phyloP scores from a whole-genome alignment of 2,113 vertebrate species.

The Dolichotis patagonum region DNA sequence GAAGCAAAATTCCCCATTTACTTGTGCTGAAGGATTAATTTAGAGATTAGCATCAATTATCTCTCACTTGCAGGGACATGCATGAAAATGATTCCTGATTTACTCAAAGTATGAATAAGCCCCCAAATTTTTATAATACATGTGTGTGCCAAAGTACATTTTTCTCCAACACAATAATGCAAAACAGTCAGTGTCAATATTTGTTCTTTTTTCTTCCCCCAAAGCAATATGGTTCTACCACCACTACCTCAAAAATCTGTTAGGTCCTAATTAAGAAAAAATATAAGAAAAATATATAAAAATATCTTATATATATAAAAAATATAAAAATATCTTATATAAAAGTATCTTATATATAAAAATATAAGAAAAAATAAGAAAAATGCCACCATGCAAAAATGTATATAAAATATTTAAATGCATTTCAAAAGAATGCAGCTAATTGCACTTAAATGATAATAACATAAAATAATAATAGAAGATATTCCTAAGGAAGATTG shows the following conservation, averaged over 20 bases:
- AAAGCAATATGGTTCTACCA: not conserved
- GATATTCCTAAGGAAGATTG: not conserved
- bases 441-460: not conserved
- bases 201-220: not conserved
- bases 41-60: not conserved
- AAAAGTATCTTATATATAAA: no score
- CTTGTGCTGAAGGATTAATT: not conserved
- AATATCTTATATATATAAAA: no score
- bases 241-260: not conserved
- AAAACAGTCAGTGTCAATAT: not conserved
- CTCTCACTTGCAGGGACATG: not conserved
- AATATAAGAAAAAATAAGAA: no score
- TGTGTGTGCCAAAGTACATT: not conserved
- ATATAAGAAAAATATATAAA: no score
- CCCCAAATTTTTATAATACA: not conserved
- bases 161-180: not conserved
- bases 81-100: not conserved
- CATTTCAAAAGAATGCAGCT: not conserved
- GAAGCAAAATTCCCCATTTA: not conserved
- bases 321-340: no score
- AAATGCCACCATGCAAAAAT: not conserved
- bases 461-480: not conserved
- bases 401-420: not conserved
- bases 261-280: not conserved
- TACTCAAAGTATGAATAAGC: not conserved